A percentile compares a stretch with the other conserved stretches of the same genome.
Evolutionary conservation across 2,888 invertebrate species (phyloP).

Genomic region (Pammene fasciana): DNA sequence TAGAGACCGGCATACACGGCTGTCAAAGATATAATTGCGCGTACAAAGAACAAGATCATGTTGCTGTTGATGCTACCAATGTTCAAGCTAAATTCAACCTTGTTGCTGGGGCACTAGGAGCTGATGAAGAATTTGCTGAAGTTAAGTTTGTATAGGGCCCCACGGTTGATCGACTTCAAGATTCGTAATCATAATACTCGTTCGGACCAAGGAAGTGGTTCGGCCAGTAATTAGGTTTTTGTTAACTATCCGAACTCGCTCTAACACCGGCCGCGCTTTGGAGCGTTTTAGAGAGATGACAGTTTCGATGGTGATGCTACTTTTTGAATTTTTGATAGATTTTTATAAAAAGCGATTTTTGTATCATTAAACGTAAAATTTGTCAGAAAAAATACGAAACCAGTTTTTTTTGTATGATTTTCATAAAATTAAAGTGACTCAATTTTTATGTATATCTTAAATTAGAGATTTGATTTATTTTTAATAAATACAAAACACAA

Average conservation of each 20-base stretch:
- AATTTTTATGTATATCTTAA: no score
- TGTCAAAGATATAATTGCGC: slow-evolving; percentile 81
- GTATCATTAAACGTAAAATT: neutral
- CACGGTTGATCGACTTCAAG: slow-evolving; percentile 74
- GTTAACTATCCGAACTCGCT: slow-evolving; percentile 50
- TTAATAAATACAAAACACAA: no score
- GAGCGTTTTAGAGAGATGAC: slow-evolving; percentile 22
- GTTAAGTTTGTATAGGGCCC: slow-evolving; percentile 58
- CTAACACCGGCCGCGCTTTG: slow-evolving; percentile 13
- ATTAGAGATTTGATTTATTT: no score
- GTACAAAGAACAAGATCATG: slow-evolving; percentile 65
- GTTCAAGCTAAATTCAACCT: slow-evolving; percentile 50
- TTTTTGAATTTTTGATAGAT: neutral
- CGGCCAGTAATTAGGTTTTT: slow-evolving; percentile 68
- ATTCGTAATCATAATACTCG: slow-evolving; percentile 72
- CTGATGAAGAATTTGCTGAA: slow-evolving; percentile 43
- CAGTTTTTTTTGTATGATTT: no score
- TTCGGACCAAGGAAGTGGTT: slow-evolving; percentile 68
- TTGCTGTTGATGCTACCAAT: slow-evolving; percentile 52
- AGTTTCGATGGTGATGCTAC: slow-evolving; percentile 9
- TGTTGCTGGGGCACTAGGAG: slow-evolving; percentile 47
- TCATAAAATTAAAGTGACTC: no score
- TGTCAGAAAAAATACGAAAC: neutral
- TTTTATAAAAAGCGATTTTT: neutral
- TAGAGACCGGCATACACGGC: slow-evolving; percentile 60